Percentiles rank a stretch among this genome's conserved stretches.
Conservation (phyloP, 30 jellyfish, hydroid and myxozoan genomes). For the Sanderia malayensis region DNA sequence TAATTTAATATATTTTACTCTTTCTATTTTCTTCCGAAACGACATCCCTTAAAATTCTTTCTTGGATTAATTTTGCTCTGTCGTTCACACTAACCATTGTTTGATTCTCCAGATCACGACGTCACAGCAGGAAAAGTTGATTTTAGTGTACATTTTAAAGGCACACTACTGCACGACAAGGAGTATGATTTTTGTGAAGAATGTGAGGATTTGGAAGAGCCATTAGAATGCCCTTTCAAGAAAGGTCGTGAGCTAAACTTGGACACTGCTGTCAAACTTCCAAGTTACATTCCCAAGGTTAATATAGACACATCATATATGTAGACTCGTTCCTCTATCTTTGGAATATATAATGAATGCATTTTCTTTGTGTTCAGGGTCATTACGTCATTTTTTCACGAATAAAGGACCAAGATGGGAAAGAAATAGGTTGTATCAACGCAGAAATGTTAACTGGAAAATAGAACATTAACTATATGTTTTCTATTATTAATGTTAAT, state of each 20-base stretch:
- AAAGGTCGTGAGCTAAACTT: slow-evolving; percentile 59
- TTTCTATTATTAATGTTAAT: too few relatives aligned
- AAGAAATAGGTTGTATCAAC: slow-evolving; percentile 74
- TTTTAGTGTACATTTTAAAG: slow-evolving; percentile 51
- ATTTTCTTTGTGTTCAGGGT: slow-evolving; percentile 64
- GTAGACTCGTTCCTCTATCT: too few relatives aligned
- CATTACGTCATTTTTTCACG: slow-evolving; percentile 53
- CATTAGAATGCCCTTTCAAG: slow-evolving; percentile 75
- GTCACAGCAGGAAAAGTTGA: slow-evolving; percentile 60
- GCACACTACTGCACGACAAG: slow-evolving; percentile 50
- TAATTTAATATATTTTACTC: too few relatives aligned
- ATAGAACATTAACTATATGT: not conserved
- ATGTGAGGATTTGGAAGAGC: slow-evolving; percentile 67
- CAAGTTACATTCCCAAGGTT: slow-evolving; percentile 95
- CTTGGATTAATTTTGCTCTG: too few relatives aligned
- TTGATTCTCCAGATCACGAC: slow-evolving; percentile 14
- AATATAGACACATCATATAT: too few relatives aligned
- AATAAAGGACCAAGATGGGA: slow-evolving; percentile 62
- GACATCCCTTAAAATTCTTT: too few relatives aligned
- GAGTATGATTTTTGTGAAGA: slow-evolving; percentile 81
- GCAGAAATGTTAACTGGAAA: slow-evolving; percentile 78
- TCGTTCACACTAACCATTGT: not conserved
- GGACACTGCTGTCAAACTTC: slow-evolving; percentile 61
- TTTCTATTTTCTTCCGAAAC: too few relatives aligned
- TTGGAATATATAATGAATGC: too few relatives aligned